phyloP scores from a whole-genome alignment of 2,888 invertebrate species.

The Brassicogethes aeneus region DNA sequence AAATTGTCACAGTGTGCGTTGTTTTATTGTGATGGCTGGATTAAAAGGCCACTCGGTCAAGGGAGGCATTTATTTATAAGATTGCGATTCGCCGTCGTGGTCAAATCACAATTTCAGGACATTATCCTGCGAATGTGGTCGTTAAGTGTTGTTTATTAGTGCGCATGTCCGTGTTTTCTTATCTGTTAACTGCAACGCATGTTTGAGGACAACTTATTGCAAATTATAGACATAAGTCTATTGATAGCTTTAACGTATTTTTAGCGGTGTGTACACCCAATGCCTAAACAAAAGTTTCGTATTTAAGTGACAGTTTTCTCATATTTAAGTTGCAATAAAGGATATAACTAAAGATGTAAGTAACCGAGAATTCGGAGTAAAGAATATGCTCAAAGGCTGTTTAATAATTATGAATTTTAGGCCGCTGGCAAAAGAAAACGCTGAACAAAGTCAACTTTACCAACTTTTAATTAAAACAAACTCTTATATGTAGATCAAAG shows the following conservation, averaged over 20 bases:
- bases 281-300: too few relatives aligned
- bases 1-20: not conserved
- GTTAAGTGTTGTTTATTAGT: conserved; percentile 21
- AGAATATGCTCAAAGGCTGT: too few relatives aligned
- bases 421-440: too few relatives aligned
- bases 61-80: conserved; percentile 1
- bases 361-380: too few relatives aligned
- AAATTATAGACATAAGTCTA: conserved; percentile 19
- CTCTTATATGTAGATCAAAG: too few relatives aligned
- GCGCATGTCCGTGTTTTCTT: conserved; percentile 22
- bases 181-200: conserved; percentile 21
- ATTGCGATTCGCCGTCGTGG: not conserved
- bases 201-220: conserved; percentile 21
- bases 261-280: not conserved
- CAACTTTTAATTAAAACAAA: too few relatives aligned
- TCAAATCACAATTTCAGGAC: conserved; percentile 3
- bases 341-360: too few relatives aligned
- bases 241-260: conserved; percentile 9
- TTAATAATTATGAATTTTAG: too few relatives aligned
- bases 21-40: not conserved
- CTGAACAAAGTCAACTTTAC: too few relatives aligned
- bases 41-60: not conserved
- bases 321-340: too few relatives aligned
- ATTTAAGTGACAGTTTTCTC: too few relatives aligned
- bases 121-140: conserved; percentile 13